Evolutionary conservation across 2,888 invertebrate genomes (phyloP), one percentile per base, ranked within the genome.

Genomic region (Zygaena filipendulae): DNA sequence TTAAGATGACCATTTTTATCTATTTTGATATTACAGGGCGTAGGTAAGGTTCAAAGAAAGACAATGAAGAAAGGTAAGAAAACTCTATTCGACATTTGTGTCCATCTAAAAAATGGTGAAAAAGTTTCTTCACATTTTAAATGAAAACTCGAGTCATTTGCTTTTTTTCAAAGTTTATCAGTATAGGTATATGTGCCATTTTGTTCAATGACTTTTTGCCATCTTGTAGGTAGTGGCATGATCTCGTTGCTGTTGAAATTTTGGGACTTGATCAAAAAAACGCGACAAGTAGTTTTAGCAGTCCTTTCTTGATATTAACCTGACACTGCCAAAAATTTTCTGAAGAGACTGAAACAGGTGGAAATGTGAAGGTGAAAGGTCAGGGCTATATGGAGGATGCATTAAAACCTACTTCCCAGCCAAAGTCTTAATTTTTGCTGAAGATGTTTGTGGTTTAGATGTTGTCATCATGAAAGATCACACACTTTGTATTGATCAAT

Each of bases 291-390:
- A 12, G 23, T 29, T 24, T 27, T 27, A 11, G 23, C 23, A 29
- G 23, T 29, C 24, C 23, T 27, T 18, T 12, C 30, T 20, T 21
- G 30, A 25, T 21, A 16, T 30, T 30, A 30, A 21, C 22, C 30
- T 30, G 25, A 30, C 25, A 30, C 25, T 20, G 21, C 16, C 10
- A n/a, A 13, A 16, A 18, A 11, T 12, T 8, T 25, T 25, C 25
- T 9, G 21, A 27, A 29, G 25, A 25, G 28, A 21, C 21, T n/a
- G 23, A 31, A 31, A 27, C 20, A 26, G 21, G 31, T 25, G 18
- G 22, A 33, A 29, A 29, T 33, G 22, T 26, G 33, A 33, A 18
- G 33, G 33, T 27, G 29, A 29, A 29, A 30, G 23, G 25, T 25
- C 19, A 18, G 21, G 21, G 10, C 21, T n/a, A 10, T 9, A 21